A percentile compares a stretch with the other conserved stretches of the same genome.
These are phyloP conservation scores for Palaemon carinicauda DNA, from an alignment of 1,140 invertebrate genomes.

Conservation along the genomic window DNA sequence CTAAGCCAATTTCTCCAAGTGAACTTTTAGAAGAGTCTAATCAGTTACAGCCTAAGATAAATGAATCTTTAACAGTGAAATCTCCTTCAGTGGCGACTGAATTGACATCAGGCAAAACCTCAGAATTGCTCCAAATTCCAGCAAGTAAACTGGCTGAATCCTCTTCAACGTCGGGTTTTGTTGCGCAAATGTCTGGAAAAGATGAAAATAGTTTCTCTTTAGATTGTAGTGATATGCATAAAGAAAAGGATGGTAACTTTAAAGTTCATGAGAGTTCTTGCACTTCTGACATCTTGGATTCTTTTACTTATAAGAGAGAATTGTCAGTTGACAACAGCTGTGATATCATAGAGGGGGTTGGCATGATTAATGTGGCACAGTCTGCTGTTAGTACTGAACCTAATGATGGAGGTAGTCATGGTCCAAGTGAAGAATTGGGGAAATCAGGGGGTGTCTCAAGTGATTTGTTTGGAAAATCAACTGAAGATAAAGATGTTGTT, in stretches of 20 bases:
- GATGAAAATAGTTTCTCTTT: background rate
- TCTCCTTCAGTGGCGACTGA: background rate
- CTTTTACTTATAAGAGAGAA: constrained; percentile 21
- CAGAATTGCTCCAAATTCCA: background rate
- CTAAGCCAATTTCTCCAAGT: no score
- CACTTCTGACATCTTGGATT: background rate
- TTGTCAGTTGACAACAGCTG: constrained; percentile 14
- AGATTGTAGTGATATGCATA: no score
- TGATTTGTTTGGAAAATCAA: background rate
- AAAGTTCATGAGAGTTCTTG: background rate
- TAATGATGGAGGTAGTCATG: background rate
- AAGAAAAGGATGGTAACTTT: background rate
- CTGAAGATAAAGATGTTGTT: background rate
- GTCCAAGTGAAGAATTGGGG: background rate
- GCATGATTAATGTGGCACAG: background rate
- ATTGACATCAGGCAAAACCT: background rate
- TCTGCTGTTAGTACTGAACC: background rate
- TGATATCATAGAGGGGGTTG: background rate
- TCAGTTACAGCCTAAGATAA: no score
- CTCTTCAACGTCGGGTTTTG: no score
- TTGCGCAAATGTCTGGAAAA: no score
- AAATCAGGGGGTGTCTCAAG: no score
- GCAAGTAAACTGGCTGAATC: background rate
- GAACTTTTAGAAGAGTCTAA: no score
- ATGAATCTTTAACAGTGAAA: no score